Conservation (phyloP, 2,797 vertebrate species). For the Tragopan temminckii region DNA sequence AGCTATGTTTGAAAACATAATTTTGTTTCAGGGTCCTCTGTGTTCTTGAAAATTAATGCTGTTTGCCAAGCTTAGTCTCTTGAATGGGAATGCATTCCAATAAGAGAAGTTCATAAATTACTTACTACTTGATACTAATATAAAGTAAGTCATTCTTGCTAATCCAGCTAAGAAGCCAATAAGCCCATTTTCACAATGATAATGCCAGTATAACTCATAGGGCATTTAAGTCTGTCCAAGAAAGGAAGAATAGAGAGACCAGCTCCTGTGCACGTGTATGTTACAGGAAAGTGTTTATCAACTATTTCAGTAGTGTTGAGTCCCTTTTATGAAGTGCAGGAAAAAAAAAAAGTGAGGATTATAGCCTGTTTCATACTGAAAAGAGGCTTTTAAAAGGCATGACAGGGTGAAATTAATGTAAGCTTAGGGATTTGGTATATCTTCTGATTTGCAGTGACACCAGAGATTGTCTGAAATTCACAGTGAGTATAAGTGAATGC, state of each 20-base stretch:
- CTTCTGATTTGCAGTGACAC: not conserved
- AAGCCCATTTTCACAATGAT: not conserved
- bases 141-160: not conserved
- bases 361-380: not conserved
- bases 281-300: not conserved
- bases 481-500: fast-evolving
- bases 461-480: not conserved
- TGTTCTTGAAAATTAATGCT: not conserved
- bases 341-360: not conserved
- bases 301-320: not conserved
- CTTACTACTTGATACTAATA: not conserved
- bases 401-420: not conserved
- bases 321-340: not conserved
- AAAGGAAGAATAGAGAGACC: not conserved
- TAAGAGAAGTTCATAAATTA: slow-evolving; percentile 8
- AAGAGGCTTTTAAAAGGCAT: not conserved
- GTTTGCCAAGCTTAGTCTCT: not conserved
- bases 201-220: not conserved
- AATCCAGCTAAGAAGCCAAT: not conserved
- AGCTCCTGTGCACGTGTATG: not conserved
- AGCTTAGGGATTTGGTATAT: not conserved
- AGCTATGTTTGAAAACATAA: not conserved
- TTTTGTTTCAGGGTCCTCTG: not conserved
- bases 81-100: not conserved
- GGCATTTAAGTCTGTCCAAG: not conserved